These are phyloP conservation scores for Lophotriccus pileatus DNA, from an alignment of 2,797 vertebrate species.

Conservation along the genomic window DNA sequence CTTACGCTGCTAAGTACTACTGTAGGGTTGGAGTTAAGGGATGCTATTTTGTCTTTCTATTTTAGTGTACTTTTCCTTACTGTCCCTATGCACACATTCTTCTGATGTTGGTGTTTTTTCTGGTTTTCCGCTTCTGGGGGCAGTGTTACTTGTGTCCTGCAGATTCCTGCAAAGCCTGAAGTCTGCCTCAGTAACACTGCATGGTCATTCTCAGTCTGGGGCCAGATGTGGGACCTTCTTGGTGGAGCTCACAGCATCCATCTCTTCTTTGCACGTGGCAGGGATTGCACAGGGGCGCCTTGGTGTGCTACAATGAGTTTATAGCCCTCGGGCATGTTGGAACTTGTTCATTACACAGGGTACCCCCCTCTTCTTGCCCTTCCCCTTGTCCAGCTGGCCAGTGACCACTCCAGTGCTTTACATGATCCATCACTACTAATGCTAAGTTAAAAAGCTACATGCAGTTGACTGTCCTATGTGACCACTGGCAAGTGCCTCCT, in stretches of 20 bases:
- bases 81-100: neutral
- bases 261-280: rapidly evolving
- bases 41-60: neutral
- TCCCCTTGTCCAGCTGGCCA: neutral
- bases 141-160: neutral
- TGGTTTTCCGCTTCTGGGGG: neutral
- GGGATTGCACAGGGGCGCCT: neutral
- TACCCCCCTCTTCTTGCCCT: neutral
- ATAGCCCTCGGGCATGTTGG: neutral
- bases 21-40: neutral
- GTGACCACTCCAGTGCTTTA: neutral
- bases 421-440: neutral
- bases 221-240: neutral
- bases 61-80: neutral
- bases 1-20: neutral
- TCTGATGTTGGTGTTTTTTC: neutral
- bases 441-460: neutral
- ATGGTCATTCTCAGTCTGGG: neutral
- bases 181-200: neutral
- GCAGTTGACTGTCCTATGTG: neutral
- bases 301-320: neutral
- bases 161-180: neutral
- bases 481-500: neutral
- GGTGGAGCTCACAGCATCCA: neutral
- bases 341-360: neutral